Base-by-base conservation (phyloP, 1,140 invertebrate species). In the Philopotamus ludificatus region DNA sequence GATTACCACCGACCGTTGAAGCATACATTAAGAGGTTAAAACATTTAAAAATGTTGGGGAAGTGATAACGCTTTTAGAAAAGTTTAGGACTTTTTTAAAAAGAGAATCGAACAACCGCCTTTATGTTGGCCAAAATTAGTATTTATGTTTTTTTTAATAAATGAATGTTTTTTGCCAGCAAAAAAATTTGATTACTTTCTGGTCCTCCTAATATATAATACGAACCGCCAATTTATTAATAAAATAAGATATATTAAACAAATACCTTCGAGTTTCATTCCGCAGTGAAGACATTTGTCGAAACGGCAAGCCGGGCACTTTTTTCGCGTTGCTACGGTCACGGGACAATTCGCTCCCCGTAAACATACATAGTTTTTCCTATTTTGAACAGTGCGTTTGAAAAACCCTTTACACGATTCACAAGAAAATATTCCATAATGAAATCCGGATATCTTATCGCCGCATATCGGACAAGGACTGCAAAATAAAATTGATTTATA, bases 221-320 rank as follows among this genome's bases (percentile, higher is more conserved):
- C 1, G 3, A 2, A 4, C 2, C 39, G 22, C 10, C n/a, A 22
- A 42, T 59, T 42, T 21, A 28, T 9, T 22, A 9, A 22, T 45
- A 12, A 12, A 41, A 9, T 41, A 49, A 49, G 3, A 42, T 18
- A 18, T 60, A 21, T 65, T 25, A 12, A 3, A 39, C 39, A 55
- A 39, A 74, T 79, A 92, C 90, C 90, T 88, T 98, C 95, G 16
- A 98, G 80, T 76, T 96, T 97, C 96, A 98, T 98, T 34, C 96
- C 96, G 78, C 92, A 94, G 21, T 91, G 89, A 12, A 98, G 85
- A 78, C 96, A 99, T 80, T 97, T 97, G 62, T 96, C 90, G 75
- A 98, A 98, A n/a, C 96, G 83, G 76, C 96, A 99, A 12, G 94
- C 94, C 0, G 95, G 95, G 75, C 96, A 98, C 74, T 98, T 97